Base-by-base conservation (phyloP, 1,140 invertebrate genomes). In the Polypedilum pembai region DNA sequence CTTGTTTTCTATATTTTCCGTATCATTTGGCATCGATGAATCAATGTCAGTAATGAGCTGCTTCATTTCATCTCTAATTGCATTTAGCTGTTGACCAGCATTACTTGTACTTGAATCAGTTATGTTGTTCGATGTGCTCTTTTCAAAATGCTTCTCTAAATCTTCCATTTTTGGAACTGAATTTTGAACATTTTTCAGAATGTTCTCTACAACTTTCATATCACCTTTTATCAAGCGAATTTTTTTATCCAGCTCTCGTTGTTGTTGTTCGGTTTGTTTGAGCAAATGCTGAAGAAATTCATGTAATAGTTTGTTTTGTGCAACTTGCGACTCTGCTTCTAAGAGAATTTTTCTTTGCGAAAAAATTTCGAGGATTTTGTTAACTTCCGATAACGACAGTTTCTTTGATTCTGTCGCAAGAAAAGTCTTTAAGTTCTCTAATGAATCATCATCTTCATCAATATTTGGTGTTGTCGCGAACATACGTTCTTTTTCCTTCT, bases 281-380 rank as follows among this genome's bases (percentile, higher is more conserved):
- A 90, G 80, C 66, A 96, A 83, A 81, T 93, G 88, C 74, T 89
- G 87, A 3, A 97, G 83, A 81, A 98, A 97, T 79, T 95, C 93
- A 80, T 93, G 88, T 7, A 96, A 80, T 12, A 97, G 81, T 76
- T 90, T 86, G 79, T 91, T 91, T 80, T 95, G 92, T 18, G 90
- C 88, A 0, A 89, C 87, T 76, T 87, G 87, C 0, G 90, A 90
- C 79, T 94, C 92, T 0, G 91, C 89, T 83, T 95, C 91, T 10
- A 96, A 82, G 40, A 93, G 83, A 72, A 92, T 87, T 81, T 94
- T 94, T 41, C 91, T 85, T 74, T 91, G 88, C 1, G 88, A 89
- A 72, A 96, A 82, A 24, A 95, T 86, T 78, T 93, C 90, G 20
- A 96, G 81, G 86, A 96, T 90, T 2, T 89, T 86, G 79, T 94